Conservation (phyloP, 2,113 vertebrate species). For the Macroglossus sobrinus region DNA sequence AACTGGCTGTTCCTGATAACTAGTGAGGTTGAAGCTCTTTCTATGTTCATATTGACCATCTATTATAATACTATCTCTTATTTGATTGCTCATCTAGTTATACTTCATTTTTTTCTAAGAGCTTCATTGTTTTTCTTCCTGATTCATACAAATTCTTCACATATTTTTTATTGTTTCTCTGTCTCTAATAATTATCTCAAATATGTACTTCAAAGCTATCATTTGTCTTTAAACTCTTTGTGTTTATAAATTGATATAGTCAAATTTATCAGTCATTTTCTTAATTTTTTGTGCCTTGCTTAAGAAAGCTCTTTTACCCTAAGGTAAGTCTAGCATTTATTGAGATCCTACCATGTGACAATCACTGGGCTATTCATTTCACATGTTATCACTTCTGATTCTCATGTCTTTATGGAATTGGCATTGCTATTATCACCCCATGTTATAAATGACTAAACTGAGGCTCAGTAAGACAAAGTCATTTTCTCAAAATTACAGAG, state of each 20-base stretch:
- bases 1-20: background rate
- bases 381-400: background rate
- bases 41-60: too few relatives aligned
- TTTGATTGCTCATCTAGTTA: background rate
- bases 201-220: background rate
- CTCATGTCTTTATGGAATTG: background rate
- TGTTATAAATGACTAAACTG: background rate
- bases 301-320: background rate
- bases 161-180: background rate
- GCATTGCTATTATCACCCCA: rapidly evolving
- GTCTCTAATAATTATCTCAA: background rate
- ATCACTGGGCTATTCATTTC: background rate
- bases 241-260: too few relatives aligned
- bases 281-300: background rate
- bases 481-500: background rate
- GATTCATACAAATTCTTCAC: background rate
- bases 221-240: background rate
- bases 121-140: background rate
- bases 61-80: background rate
- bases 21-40: background rate
- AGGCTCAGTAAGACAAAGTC: background rate
- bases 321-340: background rate
- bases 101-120: background rate
- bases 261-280: background rate
- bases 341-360: background rate